Base-by-base conservation (phyloP, 2,888 invertebrate genomes). In the Tetranychus piercei region DNA sequence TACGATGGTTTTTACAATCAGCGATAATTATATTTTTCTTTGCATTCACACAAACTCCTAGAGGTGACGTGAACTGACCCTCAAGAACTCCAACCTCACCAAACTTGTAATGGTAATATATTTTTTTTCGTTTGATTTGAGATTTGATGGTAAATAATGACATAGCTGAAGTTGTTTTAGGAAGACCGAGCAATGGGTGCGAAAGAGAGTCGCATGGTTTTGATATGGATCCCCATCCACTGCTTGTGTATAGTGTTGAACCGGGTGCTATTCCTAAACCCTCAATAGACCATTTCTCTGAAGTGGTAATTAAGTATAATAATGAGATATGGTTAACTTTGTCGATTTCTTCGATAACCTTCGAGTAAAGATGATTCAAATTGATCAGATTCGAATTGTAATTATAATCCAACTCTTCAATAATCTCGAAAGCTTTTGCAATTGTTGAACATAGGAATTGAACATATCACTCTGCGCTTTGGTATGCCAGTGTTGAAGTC, bases 61-160 rank as follows among this genome's bases (percentile, higher is more conserved):
- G 95, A 0, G 99, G 99, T 82, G 99, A 99, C 0, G 99, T 99
- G 82, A 99, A 99, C 83, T 99, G 99, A 0, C 94, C 94, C 82
- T 94, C 94, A 88, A 94, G 90, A 0, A 96, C 95, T 7, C 99
- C 99, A 81, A 97, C 99, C 82, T 99, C 99, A 5, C 99, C 99
- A 83, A 99, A 99, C 84, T 97, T 97, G 86, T 96, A 97, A 82
- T 97, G 96, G 82, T 99, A 99, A 80, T 96, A 97, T 96, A 99
- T 99, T 84, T 99, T 99, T 83, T 96, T 95, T 64, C 99, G 88
- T 83, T 97, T 96, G 80, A 99, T 95, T 84, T 97, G 95, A 44
- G 95, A 95, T 81, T 94, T 93, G 22, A 93, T 92, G 77, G 94
- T 94, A 83, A 92, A 94, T 43, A 80, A 88, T 11, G 91, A 89